Percentiles rank a stretch among this genome's conserved stretches.
These are phyloP conservation scores for Linyphia triangularis DNA, from an alignment of 2,888 invertebrate species.

Conservation along the genomic window DNA sequence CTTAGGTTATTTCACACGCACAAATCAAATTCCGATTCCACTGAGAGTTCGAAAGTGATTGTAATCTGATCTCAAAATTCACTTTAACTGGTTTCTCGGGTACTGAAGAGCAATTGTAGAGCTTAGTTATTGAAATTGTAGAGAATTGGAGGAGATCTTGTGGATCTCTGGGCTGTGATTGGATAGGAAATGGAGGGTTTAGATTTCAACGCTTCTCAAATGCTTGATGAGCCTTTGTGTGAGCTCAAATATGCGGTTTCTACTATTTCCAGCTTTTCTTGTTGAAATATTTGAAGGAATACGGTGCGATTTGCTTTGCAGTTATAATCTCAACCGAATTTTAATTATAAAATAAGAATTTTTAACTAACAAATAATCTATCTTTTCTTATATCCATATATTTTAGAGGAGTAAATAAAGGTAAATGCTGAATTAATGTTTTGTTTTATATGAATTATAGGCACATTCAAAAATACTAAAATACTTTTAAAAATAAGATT, in stretches of 20 bases:
- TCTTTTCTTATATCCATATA: too few relatives aligned
- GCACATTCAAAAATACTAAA: too few relatives aligned
- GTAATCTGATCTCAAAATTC: conserved; percentile 73
- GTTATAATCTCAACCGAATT: too few relatives aligned
- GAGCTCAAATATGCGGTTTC: not conserved
- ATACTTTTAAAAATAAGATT: too few relatives aligned
- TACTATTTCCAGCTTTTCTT: not conserved
- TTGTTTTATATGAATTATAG: too few relatives aligned
- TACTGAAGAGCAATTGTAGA: conserved; percentile 34
- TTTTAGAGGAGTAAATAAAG: too few relatives aligned
- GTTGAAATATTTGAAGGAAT: not conserved
- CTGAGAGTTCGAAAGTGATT: conserved; percentile 30
- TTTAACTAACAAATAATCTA: too few relatives aligned
- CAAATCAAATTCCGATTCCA: conserved; percentile 72
- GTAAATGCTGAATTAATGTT: too few relatives aligned
- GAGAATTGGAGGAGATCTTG: conserved; percentile 8
- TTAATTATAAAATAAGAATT: too few relatives aligned
- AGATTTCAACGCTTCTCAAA: conserved; percentile 13
- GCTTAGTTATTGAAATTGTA: conserved; percentile 38
- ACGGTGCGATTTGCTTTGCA: too few relatives aligned
- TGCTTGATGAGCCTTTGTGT: not conserved
- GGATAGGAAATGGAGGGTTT: conserved; percentile 21
- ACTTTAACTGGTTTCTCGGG: conserved; percentile 57
- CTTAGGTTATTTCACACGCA: conserved; percentile 71
- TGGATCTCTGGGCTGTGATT: not conserved